These are phyloP conservation scores for Otocyon megalotis DNA, from an alignment of 2,113 vertebrate species.

Conservation along the genomic window DNA sequence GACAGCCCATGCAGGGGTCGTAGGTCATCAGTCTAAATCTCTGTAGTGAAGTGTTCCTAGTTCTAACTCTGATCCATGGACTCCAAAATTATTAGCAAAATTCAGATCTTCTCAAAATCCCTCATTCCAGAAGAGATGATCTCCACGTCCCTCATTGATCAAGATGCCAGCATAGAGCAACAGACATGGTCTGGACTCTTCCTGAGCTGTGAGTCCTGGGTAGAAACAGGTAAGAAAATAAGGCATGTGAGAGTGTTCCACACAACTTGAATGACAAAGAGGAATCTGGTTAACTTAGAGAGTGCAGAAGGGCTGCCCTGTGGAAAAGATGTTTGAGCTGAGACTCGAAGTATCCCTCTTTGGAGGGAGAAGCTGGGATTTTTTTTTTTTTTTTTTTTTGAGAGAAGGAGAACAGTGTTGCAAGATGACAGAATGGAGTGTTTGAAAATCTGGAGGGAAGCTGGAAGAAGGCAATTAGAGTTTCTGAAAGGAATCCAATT, in stretches of 20 bases:
- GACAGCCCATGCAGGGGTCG: background rate
- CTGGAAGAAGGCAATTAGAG: background rate
- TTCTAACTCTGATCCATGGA: background rate
- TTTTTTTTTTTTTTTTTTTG: too few species aligned
- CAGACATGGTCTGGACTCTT: background rate
- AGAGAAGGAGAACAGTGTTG: background rate
- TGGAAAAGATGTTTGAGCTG: rapidly evolving
- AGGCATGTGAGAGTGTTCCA: rapidly evolving
- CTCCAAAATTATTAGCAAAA: background rate
- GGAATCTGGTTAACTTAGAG: background rate
- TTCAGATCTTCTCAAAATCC: background rate
- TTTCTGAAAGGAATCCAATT: background rate
- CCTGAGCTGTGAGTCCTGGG: rapidly evolving
- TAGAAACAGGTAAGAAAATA: background rate
- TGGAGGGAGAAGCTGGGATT: background rate
- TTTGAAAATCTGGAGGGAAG: background rate
- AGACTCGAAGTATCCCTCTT: background rate
- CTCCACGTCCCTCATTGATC: background rate
- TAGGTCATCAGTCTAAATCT: background rate
- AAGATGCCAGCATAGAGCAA: rapidly evolving
- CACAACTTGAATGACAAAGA: background rate
- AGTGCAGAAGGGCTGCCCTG: rapidly evolving
- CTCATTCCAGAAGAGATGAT: background rate
- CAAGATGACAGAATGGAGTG: background rate
- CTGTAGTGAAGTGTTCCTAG: background rate